Base-by-base conservation (phyloP, 2,888 invertebrate genomes). In the Rhagophthalmus giganteus region DNA sequence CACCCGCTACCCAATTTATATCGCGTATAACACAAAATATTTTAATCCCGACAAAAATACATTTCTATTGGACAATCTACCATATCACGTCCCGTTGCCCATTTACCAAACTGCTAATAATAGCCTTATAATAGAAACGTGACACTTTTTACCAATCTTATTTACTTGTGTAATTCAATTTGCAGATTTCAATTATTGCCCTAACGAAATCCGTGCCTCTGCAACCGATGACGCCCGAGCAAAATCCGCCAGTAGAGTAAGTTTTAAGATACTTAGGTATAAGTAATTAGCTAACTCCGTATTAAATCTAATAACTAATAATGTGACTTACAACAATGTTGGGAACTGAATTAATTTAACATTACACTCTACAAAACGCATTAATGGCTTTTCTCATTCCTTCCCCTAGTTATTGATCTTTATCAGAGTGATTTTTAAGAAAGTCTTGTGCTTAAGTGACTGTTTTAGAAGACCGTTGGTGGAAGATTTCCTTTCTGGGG, bases 381-480 rank as follows among this genome's bases (percentile, higher is more conserved):
- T 20, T 5, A 20, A 20, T 20, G 20, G 7, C 20, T 5, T 20
- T 20, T 20, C 7, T 7, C 3, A 20, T 20, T 20, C 32, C 6
- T n/a, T 32, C 15, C 11, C 12, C 5, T 30, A 13, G 13, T 12
- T 32, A 4, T 32, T 8, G 7, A 37, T 37, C 13, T 10, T n/a
- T n/a, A n/a, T 10, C n/a, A 11, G 14, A 27, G 7, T 39, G 33
- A 7, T 10, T 33, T 33, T 14, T 11, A 27, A 14, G 20, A 20
- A 39, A 34, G 26, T 44, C 38, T 33, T 34, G 54, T 52, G 51
- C 47, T 52, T 37, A 39, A 54, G 55, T 55, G 54, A 64, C 64
- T 66, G 66, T 63, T 66, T 59, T 58, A 54, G 58, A 61, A 60
- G 60, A 58, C 34, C 49, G 53, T 55, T 54, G 53, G 50, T 58